Percentiles rank a stretch among this genome's conserved stretches.
These are phyloP conservation scores for Pelecanoides urinatrix DNA, from an alignment of 2,113 vertebrate genomes.

Conservation along the genomic window DNA sequence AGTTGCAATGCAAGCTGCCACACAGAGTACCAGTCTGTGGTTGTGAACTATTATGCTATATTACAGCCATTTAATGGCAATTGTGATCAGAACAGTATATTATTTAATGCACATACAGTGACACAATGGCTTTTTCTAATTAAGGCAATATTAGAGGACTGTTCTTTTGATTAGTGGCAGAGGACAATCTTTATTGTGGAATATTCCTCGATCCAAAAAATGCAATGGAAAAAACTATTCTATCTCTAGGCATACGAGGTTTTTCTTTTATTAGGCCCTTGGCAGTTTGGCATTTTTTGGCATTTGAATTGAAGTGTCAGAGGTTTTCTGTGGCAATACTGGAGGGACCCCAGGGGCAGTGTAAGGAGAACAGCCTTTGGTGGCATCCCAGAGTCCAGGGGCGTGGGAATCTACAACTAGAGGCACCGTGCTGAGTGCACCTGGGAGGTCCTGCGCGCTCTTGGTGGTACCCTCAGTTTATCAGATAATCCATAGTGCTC, in stretches of 20 bases:
- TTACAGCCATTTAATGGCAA: neutral
- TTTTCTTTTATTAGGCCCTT: neutral
- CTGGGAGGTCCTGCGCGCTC: fast-evolving
- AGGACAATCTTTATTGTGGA: neutral
- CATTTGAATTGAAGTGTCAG: neutral
- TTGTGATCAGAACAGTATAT: neutral
- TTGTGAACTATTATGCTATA: neutral
- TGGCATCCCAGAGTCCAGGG: neutral
- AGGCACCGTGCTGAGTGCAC: neutral
- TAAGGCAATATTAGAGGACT: neutral
- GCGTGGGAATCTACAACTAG: neutral
- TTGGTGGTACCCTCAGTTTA: neutral
- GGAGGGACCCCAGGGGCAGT: neutral
- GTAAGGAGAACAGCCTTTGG: neutral
- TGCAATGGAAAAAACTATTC: neutral
- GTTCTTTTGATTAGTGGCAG: neutral
- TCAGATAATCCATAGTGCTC: neutral
- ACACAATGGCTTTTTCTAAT: neutral
- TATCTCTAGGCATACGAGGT: fast-evolving
- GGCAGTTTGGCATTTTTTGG: neutral
- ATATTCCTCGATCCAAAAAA: neutral
- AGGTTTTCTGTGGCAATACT: neutral
- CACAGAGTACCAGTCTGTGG: neutral
- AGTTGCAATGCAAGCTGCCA: neutral
- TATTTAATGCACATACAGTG: neutral